phyloP scores from a whole-genome alignment of 2,113 vertebrate species.

The Syrrhaptes paradoxus region DNA sequence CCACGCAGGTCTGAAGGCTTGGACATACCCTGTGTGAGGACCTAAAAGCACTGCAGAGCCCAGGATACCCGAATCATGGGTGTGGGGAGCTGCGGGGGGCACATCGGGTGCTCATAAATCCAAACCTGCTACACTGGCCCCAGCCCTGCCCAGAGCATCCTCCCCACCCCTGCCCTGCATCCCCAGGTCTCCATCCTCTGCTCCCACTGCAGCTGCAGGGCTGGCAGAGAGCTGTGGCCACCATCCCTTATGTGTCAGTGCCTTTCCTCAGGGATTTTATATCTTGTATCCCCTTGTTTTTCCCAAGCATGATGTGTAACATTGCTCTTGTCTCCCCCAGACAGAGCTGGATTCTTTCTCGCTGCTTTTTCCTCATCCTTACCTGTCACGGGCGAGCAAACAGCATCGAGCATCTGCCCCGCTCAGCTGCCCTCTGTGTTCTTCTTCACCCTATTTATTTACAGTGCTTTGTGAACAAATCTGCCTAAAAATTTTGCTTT shows the following conservation, averaged over 20 bases:
- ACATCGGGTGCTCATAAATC: background rate
- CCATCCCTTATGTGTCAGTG: fast-evolving
- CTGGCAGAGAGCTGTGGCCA: fast-evolving
- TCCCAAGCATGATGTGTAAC: fast-evolving
- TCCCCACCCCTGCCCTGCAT: background rate
- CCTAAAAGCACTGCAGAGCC: background rate
- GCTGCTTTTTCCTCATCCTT: background rate
- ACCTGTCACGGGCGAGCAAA: background rate
- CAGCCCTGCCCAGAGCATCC: background rate
- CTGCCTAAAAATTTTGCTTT: background rate
- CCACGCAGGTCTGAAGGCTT: background rate
- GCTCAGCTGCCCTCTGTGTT: background rate
- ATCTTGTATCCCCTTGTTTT: background rate
- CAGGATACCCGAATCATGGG: fast-evolving
- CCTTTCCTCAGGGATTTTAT: fast-evolving
- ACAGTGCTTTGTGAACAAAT: fast-evolving
- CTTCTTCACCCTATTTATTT: background rate
- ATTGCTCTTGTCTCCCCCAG: fast-evolving
- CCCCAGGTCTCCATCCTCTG: background rate
- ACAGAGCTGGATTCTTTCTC: background rate
- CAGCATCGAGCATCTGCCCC: fast-evolving
- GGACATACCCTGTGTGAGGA: fast-evolving
- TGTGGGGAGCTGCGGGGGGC: background rate
- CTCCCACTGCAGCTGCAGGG: background rate
- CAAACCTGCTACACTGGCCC: background rate